Conservation (phyloP, 2,888 invertebrate species). For the Acrocyrtus sp. region DNA sequence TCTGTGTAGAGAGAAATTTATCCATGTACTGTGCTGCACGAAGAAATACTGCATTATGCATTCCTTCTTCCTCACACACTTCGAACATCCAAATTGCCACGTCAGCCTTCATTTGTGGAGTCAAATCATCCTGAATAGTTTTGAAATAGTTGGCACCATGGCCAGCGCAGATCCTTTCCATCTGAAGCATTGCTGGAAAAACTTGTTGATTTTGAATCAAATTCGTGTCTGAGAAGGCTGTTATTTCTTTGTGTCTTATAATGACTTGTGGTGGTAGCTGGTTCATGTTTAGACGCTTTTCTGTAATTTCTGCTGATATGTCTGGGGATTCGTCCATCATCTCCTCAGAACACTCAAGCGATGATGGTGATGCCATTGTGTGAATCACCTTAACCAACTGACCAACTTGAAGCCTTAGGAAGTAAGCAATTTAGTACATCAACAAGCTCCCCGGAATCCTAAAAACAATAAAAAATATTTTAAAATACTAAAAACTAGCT, state of each 20-base stretch:
- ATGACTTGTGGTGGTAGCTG: slow-evolving; percentile 15
- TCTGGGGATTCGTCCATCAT: slow-evolving; percentile 53
- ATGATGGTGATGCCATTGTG: slow-evolving; percentile 11
- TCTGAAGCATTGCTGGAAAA: slow-evolving; percentile 82
- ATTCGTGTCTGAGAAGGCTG: slow-evolving; percentile 78
- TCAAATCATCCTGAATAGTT: slow-evolving; percentile 88
- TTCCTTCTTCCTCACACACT: slow-evolving; percentile 93
- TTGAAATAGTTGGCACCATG: slow-evolving; percentile 77
- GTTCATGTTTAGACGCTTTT: neutral
- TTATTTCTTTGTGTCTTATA: slow-evolving; percentile 41
- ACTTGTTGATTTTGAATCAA: slow-evolving; percentile 80
- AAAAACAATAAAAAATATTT: too few relatives aligned
- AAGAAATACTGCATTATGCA: slow-evolving; percentile 93
- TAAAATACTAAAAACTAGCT: too few relatives aligned
- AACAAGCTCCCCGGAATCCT: too few relatives aligned
- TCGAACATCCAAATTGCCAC: slow-evolving; percentile 98
- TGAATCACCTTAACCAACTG: too few relatives aligned
- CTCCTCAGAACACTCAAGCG: slow-evolving; percentile 40
- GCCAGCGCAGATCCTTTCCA: slow-evolving; percentile 73
- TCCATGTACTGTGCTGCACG: slow-evolving; percentile 94
- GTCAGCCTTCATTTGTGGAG: slow-evolving; percentile 89
- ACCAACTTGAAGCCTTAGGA: too few relatives aligned
- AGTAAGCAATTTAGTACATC: too few relatives aligned
- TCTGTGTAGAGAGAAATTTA: slow-evolving; percentile 86
- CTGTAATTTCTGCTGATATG: slow-evolving; percentile 16